phyloP scores from a whole-genome alignment of 23 tunicate genomes.

The Halocynthia aurantium region DNA sequence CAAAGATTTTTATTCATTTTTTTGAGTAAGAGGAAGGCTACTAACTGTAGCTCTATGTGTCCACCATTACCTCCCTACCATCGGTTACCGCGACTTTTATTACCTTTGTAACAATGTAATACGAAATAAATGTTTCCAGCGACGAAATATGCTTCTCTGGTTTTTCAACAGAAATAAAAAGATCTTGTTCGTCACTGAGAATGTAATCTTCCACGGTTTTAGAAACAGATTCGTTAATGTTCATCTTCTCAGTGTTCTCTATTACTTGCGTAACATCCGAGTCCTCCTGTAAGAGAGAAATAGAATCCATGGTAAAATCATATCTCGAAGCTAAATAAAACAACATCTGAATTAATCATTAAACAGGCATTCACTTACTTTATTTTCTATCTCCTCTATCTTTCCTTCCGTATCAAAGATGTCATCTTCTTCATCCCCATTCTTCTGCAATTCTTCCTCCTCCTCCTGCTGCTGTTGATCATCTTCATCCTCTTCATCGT shows the following conservation, averaged over 20 bases:
- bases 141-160: slow-evolving; percentile 60
- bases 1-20: no score
- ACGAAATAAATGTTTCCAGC: slow-evolving; percentile 73
- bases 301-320: not conserved
- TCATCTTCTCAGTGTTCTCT: not conserved
- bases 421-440: not conserved
- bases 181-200: slow-evolving; percentile 28
- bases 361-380: not conserved
- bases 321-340: not conserved
- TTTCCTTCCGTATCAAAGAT: slow-evolving; percentile 25
- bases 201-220: not conserved
- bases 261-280: not conserved
- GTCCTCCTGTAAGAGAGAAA: not conserved
- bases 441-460: not conserved
- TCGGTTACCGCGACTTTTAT: no score
- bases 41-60: no score
- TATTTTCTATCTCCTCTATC: not conserved
- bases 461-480: not conserved
- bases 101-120: slow-evolving; percentile 68
- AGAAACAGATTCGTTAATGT: not conserved
- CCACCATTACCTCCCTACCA: no score
- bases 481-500: slow-evolving; percentile 6
- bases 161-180: slow-evolving; percentile 59
- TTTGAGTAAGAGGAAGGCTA: no score
- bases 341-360: not conserved